phyloP scores from a whole-genome alignment of 2,113 vertebrate genomes.

The Myocastor coypus region DNA sequence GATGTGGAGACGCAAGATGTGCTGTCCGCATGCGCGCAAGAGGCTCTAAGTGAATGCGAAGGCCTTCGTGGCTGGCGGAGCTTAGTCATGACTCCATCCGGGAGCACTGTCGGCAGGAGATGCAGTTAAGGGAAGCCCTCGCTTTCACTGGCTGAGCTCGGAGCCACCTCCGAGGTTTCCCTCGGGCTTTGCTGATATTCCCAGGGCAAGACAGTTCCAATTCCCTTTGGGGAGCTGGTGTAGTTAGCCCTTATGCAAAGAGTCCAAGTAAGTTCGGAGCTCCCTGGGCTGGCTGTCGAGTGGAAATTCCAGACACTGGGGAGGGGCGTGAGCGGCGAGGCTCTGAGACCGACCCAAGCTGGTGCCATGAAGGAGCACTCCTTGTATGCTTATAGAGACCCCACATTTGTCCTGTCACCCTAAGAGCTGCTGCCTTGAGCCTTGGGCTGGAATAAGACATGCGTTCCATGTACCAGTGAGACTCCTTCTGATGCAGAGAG shows the following conservation, averaged over 20 bases:
- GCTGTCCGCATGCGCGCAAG: background rate
- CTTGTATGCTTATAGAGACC: background rate
- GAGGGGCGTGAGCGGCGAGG: background rate
- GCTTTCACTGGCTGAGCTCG: background rate
- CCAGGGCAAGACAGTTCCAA: background rate
- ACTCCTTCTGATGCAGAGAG: conserved; percentile 18
- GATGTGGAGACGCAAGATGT: background rate
- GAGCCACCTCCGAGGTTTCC: background rate
- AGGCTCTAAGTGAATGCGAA: background rate
- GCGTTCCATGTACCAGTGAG: background rate
- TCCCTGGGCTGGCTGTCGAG: background rate
- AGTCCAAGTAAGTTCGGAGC: background rate
- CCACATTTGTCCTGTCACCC: background rate
- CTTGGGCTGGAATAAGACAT: background rate
- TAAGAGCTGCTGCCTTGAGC: background rate
- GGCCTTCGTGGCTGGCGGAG: background rate
- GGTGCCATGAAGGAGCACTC: background rate
- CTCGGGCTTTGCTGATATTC: background rate
- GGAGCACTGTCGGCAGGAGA: background rate
- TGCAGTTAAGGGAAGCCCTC: background rate
- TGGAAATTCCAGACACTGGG: conserved; percentile 34
- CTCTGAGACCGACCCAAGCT: background rate
- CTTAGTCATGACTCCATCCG: background rate
- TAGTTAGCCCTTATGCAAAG: background rate
- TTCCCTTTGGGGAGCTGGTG: background rate